These are phyloP conservation scores for Whitmania pigra DNA, from an alignment of 1,140 invertebrate genomes.

Conservation along the genomic window DNA sequence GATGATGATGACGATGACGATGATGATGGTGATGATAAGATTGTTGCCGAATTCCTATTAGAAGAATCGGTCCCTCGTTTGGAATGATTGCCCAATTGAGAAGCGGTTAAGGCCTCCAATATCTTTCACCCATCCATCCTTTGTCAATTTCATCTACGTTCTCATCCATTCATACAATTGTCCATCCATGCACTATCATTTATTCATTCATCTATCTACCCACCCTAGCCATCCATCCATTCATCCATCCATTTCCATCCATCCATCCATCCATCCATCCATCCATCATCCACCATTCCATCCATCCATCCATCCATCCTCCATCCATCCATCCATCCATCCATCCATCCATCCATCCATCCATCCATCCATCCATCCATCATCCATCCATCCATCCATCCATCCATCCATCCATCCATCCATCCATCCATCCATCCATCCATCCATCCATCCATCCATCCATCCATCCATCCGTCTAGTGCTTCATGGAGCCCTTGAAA, in stretches of 20 bases:
- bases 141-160: too few relatives aligned
- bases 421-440: conserved; percentile 2
- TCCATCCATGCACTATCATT: background rate
- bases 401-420: conserved; percentile 31
- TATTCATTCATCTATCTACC: background rate
- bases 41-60: background rate
- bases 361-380: conserved; percentile 16
- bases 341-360: conserved; percentile 31
- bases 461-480: conserved; percentile 38
- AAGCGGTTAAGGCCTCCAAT: background rate
- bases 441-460: conserved; percentile 30
- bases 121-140: background rate
- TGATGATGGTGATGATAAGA: conserved; percentile 9
- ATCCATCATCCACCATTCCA: conserved; percentile 32
- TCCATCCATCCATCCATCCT: conserved; percentile 18
- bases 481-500: conserved; percentile 60
- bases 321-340: background rate
- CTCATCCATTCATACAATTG: background rate
- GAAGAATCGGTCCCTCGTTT: too few relatives aligned
- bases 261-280: conserved; percentile 9
- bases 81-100: background rate
- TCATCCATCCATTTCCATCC: conserved; percentile 35
- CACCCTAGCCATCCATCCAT: conserved; percentile 1
- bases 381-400: background rate
- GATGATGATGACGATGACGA: conserved; percentile 8